Base-by-base conservation (phyloP, 2,113 vertebrate species). In the Hyperopisus bebe region DNA sequence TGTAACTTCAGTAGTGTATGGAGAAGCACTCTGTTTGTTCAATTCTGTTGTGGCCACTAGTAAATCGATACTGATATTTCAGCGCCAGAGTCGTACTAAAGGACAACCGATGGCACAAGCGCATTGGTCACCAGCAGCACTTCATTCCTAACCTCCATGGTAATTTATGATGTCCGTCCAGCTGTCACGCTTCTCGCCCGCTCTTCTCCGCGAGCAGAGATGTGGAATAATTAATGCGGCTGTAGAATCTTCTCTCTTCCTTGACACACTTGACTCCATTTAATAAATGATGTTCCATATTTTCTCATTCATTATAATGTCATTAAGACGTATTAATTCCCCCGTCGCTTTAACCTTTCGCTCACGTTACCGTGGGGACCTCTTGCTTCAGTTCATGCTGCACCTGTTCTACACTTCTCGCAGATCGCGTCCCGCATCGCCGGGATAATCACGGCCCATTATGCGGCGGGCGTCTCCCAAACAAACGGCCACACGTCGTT, bases 211-310 rank as follows among this genome's bases (percentile, higher is more conserved):
- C 13, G 42, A 85, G n/a, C 24, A 86, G 55, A n/a, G 89, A 51
- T 58, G 39, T 44, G 86, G 86, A 58, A 77, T 90, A 88, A 90
- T 88, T 50, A 74, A 90, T 88, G 86, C 84, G 5, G 48, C 42
- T 27, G 89, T 80, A 17, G 86, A 90, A 27, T 53, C 50, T 77
- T 90, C 90, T 80, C 53, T 77, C 86, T 88, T 88, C 39, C 50
- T 74, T 88, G 90, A 88, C 90, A 84, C 51, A 88, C 90, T 90
- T 88, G 90, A 90, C 90, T 88, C 90, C 50, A 80, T 82, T 88
- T 88, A 88, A 90, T 89, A 89, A 90, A 90, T 86, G 87, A 88
- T 89, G 90, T 86, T 88, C 86, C 90, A 88, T 86, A 85, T 90
- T 90, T 90, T 27, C 87, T 27, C 90, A 83, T 88, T 90, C 77